These are phyloP conservation scores for Drosophila ezoana DNA, from an alignment of 2,888 invertebrate species.

Conservation along the genomic window DNA sequence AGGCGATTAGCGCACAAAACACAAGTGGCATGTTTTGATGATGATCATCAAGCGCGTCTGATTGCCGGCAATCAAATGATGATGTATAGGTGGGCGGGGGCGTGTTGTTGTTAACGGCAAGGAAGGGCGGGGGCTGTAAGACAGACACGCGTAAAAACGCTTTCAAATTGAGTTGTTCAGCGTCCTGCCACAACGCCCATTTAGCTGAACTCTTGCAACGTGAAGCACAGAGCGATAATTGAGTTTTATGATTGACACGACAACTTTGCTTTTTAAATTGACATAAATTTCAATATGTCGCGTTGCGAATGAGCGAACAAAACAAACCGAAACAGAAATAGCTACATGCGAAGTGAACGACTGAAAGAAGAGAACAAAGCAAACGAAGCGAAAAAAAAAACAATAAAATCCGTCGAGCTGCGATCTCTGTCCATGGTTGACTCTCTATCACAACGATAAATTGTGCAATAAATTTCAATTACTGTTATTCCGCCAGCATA, in stretches of 20 bases:
- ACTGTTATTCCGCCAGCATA: constrained; percentile 75
- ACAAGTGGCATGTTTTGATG: constrained; percentile 79
- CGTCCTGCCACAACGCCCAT: constrained; percentile 22
- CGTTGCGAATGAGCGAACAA: constrained; percentile 52
- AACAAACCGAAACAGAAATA: constrained; percentile 26
- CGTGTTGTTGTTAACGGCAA: neutral
- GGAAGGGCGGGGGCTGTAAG: constrained; percentile 20
- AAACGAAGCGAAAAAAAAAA: constrained; percentile 46
- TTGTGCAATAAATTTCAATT: constrained; percentile 85
- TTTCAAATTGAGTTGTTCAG: constrained; percentile 77
- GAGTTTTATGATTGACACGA: constrained; percentile 82
- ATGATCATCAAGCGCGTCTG: constrained; percentile 71
- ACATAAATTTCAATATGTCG: constrained; percentile 83
- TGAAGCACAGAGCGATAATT: constrained; percentile 65
- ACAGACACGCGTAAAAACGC: constrained; percentile 73
- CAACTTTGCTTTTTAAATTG: constrained; percentile 81
- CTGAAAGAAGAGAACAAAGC: constrained; percentile 27
- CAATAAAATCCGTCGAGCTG: constrained; percentile 51
- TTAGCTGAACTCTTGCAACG: constrained; percentile 17
- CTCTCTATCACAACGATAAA: constrained; percentile 80
- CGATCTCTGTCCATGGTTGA: constrained; percentile 41
- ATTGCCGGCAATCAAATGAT: constrained; percentile 77
- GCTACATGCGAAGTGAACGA: constrained; percentile 44
- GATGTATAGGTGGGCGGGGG: constrained; percentile 16
- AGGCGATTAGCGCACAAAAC: constrained; percentile 78